Evolutionary conservation across 2,888 invertebrate genomes (phyloP), one percentile per base, ranked within the genome.

Genomic region (Pasiphila rectangulata): DNA sequence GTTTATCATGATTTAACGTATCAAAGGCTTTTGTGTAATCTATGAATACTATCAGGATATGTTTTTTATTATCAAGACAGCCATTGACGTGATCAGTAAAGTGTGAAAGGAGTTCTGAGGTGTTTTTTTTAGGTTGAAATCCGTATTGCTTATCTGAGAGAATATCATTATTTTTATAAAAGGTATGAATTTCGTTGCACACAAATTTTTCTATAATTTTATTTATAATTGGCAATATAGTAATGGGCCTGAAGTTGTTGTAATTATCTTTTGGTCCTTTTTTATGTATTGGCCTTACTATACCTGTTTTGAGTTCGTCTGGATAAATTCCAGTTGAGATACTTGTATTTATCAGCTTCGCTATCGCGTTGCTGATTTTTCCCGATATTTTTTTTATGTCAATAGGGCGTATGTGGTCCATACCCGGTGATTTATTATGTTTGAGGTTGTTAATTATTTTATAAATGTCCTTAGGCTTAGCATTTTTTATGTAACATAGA

Each of bases 121-220:
- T n/a, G n/a, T n/a, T n/a, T n/a, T n/a, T n/a, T n/a, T n/a, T n/a
- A n/a, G n/a, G n/a, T n/a, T n/a, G n/a, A n/a, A n/a, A n/a, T n/a
- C n/a, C n/a, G n/a, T n/a, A n/a, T n/a, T n/a, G n/a, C n/a, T n/a
- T n/a, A n/a, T n/a, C n/a, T n/a, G n/a, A n/a, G n/a, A n/a, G n/a
- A n/a, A 37, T n/a, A 17, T 3, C 13, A 30, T 44, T 30, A 6
- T 4, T 2, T 1, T 3, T 1, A 10, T 30, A 44, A 17, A 44
- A 44, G 1, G 29, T 23, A 9, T 37, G 36, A 7, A 38, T 13
- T 4, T 16, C 30, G 2, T 16, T 5, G n/a, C 36, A 35, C 1
- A 43, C n/a, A 2, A 30, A 30, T 16, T 43, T 43, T 30, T 43
- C 43, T n/a, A 36, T 12, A 7, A 43, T 23, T 29, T 43, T 43